Evolutionary conservation across 2,797 vertebrate genomes (phyloP), one percentile per base, ranked within the genome.

Genomic region (Falco rusticolus): DNA sequence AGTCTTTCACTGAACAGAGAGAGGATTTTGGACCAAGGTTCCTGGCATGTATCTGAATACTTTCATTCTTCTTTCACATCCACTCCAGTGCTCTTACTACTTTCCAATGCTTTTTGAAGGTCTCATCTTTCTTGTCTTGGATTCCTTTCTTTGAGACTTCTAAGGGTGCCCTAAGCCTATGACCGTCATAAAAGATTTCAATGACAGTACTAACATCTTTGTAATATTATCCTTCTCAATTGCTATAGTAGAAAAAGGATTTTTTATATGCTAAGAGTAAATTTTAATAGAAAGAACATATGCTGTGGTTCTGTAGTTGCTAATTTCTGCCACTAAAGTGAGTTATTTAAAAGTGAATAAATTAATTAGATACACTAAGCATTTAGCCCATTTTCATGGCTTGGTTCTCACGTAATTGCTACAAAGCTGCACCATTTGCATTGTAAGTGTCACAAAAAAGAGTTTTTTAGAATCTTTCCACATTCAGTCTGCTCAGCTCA

Each of bases 331-430:
- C 0, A 3, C 65, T 83, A 60, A 85, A 90, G 53, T 41, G 45
- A 77, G 89, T 90, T 90, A 89, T 92, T 95, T 70, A 16, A 66
- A 84, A 92, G 22, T 39, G 5, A 96, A 95, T 87, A 79, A 87
- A 85, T 89, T 92, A 95, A 85, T 93, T 90, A 84, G 59, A 6
- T 68, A 79, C 37, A 80, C 68, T 82, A 74, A 92, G 51, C 28
- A 63, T 89, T 90, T 69, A 89, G 65, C 50, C 72, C 13, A 72
- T 75, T 88, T 96, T 87, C 76, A 59, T 81, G 59, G 43, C 47
- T 84, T 72, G 19, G 6, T 90, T 96, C 69, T 86, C 72, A 65
- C 3, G 1, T 71, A 92, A 86, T 87, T 90, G 61, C 57, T 65
- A 66, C 51, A 94, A 90, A 93, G 72, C 54, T 84, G 45, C 24